Evolutionary conservation across 2,797 vertebrate genomes (phyloP).

Genomic region (Parauchenoglanis ngamensis): DNA sequence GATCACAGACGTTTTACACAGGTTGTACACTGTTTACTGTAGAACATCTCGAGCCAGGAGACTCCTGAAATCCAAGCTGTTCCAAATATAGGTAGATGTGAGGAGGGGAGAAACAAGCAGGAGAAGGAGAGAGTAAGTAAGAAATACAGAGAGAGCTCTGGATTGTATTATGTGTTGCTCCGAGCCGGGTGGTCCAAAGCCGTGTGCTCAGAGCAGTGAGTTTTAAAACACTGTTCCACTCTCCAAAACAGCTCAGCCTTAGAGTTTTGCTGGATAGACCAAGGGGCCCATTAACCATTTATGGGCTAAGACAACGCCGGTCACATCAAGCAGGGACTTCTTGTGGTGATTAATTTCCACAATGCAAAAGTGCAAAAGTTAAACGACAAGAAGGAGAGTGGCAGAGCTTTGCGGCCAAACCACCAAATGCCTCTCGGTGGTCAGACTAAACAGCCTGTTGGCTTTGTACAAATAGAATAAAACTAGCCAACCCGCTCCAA

Average conservation of each 20-base stretch:
- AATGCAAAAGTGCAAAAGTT: constrained; percentile 25
- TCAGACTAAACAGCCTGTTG: constrained; percentile 16
- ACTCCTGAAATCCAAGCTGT: constrained; percentile 52
- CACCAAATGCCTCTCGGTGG: constrained; percentile 11
- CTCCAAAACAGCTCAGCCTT: constrained; percentile 59
- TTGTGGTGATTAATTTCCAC: constrained; percentile 31
- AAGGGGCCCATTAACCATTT: constrained; percentile 60
- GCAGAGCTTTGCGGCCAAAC: not conserved
- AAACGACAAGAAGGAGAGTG: not conserved
- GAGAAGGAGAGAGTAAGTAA: constrained; percentile 29
- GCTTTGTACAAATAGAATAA: constrained; percentile 26
- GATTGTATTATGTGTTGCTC: constrained; percentile 64
- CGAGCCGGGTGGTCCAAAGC: constrained; percentile 62
- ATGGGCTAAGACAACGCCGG: constrained; percentile 57
- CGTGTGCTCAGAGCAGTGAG: constrained; percentile 58
- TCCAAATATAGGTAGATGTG: constrained; percentile 59
- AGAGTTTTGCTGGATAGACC: constrained; percentile 43
- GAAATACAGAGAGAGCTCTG: constrained; percentile 53
- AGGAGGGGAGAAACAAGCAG: constrained; percentile 43
- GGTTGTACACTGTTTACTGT: constrained; percentile 52
- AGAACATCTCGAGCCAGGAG: constrained; percentile 44
- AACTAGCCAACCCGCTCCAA: constrained; percentile 18
- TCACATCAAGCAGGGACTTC: constrained; percentile 35
- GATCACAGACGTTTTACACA: constrained; percentile 36
- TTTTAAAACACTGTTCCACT: constrained; percentile 60